Evolutionary conservation across 2,113 vertebrate species (phyloP).

Genomic region (Entelurus aequoreus): DNA sequence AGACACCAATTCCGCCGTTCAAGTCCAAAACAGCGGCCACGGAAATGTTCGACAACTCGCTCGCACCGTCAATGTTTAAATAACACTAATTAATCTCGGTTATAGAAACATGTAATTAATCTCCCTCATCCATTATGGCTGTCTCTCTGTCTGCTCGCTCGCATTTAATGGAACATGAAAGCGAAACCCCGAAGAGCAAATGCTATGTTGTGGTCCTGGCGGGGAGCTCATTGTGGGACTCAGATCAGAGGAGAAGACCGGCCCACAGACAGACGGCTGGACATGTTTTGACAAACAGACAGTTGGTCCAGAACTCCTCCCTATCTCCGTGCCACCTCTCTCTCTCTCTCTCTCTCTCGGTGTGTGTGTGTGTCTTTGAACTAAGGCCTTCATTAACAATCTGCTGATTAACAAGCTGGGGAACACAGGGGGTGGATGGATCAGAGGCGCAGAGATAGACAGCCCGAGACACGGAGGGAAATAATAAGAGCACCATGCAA

Average conservation of each 20-base stretch:
- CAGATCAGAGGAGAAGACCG: slow-evolving; percentile 53
- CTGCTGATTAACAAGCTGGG: slow-evolving; percentile 67
- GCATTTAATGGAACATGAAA: slow-evolving; percentile 69
- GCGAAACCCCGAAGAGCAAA: slow-evolving; percentile 61
- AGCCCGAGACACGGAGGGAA: slow-evolving; percentile 11
- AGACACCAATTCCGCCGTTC: slow-evolving; percentile 52
- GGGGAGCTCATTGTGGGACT: slow-evolving; percentile 58
- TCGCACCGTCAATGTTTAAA: slow-evolving; percentile 68
- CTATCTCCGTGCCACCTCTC: slow-evolving; percentile 42
- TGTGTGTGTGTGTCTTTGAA: slow-evolving; percentile 54
- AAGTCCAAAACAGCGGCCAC: slow-evolving; percentile 30
- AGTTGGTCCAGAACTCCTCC: slow-evolving; percentile 64
- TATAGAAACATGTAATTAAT: slow-evolving; percentile 69
- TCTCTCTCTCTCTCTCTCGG: slow-evolving; percentile 14
- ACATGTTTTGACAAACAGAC: slow-evolving; percentile 70
- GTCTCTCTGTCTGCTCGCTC: slow-evolving; percentile 51
- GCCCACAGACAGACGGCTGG: slow-evolving; percentile 49
- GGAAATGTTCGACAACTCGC: slow-evolving; percentile 56
- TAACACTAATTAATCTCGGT: slow-evolving; percentile 70
- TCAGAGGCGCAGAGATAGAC: slow-evolving; percentile 36
- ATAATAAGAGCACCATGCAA: slow-evolving; percentile 21
- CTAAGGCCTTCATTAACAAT: slow-evolving; percentile 68
- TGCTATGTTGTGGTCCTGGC: slow-evolving; percentile 57
- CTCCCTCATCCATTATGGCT: slow-evolving; percentile 52
- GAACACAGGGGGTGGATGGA: slow-evolving; percentile 50